Evolutionary conservation across 2,797 vertebrate species (phyloP).

Genomic region (Micromesistius poutassou): DNA sequence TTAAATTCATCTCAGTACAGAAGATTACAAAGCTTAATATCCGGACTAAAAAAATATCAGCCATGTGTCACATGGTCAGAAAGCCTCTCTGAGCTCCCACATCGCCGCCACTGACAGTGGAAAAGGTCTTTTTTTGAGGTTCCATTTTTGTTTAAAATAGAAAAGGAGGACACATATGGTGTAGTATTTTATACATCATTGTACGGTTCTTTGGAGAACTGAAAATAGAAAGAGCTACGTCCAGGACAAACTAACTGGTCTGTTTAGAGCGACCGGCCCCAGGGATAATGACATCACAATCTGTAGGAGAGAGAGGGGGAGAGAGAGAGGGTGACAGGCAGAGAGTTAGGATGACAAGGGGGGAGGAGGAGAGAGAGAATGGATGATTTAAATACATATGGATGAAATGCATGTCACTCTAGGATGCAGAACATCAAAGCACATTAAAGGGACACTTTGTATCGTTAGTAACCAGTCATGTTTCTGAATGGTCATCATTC

Average conservation of each 20-base stretch:
- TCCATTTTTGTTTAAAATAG: conserved; percentile 54
- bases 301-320: conserved; percentile 77
- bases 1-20: conserved; percentile 13
- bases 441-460: background rate
- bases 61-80: conserved; percentile 37
- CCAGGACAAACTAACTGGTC: conserved; percentile 67
- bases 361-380: conserved; percentile 57
- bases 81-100: conserved; percentile 67
- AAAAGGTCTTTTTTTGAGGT: conserved; percentile 43
- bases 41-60: conserved; percentile 15
- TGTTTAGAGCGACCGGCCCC: conserved; percentile 83
- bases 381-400: conserved; percentile 81
- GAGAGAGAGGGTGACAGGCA: conserved; percentile 76
- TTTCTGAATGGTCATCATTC: too few species aligned
- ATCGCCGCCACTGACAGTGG: conserved; percentile 70
- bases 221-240: conserved; percentile 60
- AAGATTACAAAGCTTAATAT: background rate
- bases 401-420: conserved; percentile 48
- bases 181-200: conserved; percentile 41
- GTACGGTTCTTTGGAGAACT: background rate
- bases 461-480: too few species aligned
- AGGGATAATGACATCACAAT: conserved; percentile 93
- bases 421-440: background rate
- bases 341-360: conserved; percentile 47
- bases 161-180: conserved; percentile 61